Base-by-base conservation (phyloP, 2,113 vertebrate genomes). In the Pterocles orientalis region DNA sequence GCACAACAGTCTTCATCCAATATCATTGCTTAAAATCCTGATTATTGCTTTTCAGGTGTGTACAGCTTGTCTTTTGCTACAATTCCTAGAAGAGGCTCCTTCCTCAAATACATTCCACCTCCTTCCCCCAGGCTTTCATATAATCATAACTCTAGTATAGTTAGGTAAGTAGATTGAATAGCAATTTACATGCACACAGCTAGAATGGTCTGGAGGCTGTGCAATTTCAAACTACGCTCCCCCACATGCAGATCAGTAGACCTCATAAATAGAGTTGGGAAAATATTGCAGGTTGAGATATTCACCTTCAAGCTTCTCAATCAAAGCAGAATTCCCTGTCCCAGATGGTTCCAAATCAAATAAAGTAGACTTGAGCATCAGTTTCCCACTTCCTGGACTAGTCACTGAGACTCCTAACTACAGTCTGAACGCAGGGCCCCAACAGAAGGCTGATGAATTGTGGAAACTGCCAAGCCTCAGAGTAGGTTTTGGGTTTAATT, bases 181-280 rank as follows among this genome's bases (percentile, higher is more conserved):
- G 20, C 61, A 75, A 39, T 56, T 76, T 47, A 65, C 34, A 9
- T 0, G 0, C 50, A 12, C 20, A 19, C 2, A 4, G 47, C 57
- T 43, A 11, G 70, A 60, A 8, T 2, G 33, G 21, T 36, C 36
- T 83, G 68, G 70, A 80, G 64, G 24, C 45, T 43, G 43, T 26
- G 21, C 53, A 11, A 12, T 24, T 61, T 29, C 75, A 62, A n/a
- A 23, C 36, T 9, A 5, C 0, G 0, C 20, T 86, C 18, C 23
- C 47, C 6, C 23, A 86, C 43, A 36, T 6, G 25, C 16, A 51
- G 51, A 75, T 14, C 69, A 62, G 47, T 0, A 58, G 54, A 78
- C 25, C n/a, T 78, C 0, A 0, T 31, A 65, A 79, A 61, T 1
- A 73, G 64, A 69, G 39, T n/a, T 2, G 47, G 14, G 64, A 51